Evolutionary conservation across 2,113 vertebrate species (phyloP).

Genomic region (Brachionichthys hirsutus): DNA sequence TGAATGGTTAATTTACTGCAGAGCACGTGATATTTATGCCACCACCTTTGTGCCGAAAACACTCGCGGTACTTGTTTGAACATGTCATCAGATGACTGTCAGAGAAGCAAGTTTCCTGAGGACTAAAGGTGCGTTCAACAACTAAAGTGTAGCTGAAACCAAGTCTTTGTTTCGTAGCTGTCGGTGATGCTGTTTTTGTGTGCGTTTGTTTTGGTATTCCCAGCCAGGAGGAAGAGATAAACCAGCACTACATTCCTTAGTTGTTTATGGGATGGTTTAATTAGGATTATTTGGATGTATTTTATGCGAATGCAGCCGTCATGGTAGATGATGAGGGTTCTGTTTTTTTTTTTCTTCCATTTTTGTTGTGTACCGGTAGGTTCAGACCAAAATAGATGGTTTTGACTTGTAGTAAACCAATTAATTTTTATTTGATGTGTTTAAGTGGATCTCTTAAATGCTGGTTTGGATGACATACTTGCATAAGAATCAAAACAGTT

Average conservation of each 20-base stretch:
- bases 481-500: neutral
- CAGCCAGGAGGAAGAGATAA: conserved; percentile 20
- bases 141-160: conserved; percentile 45
- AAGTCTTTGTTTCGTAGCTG: conserved; percentile 33
- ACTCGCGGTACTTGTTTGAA: conserved; percentile 11
- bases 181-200: conserved; percentile 6
- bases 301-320: conserved; percentile 26
- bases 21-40: conserved; percentile 26
- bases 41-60: conserved; percentile 56
- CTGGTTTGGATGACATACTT: conserved; percentile 18
- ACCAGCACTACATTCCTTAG: conserved; percentile 73
- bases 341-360: conserved; percentile 18
- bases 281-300: conserved; percentile 31
- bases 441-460: neutral
- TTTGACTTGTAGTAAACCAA: neutral
- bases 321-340: neutral
- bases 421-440: neutral
- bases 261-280: conserved; percentile 32
- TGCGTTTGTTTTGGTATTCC: conserved; percentile 23
- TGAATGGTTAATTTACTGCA: conserved; percentile 12
- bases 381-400: conserved; percentile 31
- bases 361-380: conserved; percentile 21
- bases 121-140: conserved; percentile 9
- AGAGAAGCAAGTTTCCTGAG: neutral
- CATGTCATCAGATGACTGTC: neutral